Conservation (phyloP, 1,140 invertebrate genomes). For the Homalodisca vitripennis region DNA sequence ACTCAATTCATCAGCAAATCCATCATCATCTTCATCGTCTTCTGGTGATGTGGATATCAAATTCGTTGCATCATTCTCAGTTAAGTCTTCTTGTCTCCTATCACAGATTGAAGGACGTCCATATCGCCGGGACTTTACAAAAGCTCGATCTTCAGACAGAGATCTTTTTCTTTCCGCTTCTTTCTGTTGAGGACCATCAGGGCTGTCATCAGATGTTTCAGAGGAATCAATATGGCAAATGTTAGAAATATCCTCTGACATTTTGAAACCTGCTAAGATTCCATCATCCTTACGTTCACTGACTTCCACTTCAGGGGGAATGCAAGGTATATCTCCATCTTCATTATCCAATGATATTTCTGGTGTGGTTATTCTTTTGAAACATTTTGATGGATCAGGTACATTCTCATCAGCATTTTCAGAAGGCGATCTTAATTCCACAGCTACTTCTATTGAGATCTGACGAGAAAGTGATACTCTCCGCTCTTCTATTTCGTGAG, state of each 20-base stretch:
- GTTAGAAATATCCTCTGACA: slow-evolving; percentile 43
- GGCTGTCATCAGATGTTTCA: slow-evolving; percentile 64
- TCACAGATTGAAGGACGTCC: not conserved
- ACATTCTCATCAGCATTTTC: not conserved
- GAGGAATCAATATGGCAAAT: slow-evolving; percentile 79
- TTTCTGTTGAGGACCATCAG: slow-evolving; percentile 37
- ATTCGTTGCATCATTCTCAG: slow-evolving; percentile 41
- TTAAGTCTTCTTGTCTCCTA: slow-evolving; percentile 6
- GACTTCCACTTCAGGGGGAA: not conserved
- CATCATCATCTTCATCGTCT: slow-evolving; percentile 43
- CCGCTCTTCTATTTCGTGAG: not conserved
- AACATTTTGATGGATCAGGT: slow-evolving; percentile 26
- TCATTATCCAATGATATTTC: slow-evolving; percentile 26
- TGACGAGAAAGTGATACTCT: slow-evolving; percentile 11
- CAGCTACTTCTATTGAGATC: slow-evolving; percentile 38
- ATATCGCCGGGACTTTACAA: not conserved
- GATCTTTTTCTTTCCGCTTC: slow-evolving; percentile 29
- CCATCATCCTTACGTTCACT: slow-evolving; percentile 32
- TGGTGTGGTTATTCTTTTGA: slow-evolving; percentile 24
- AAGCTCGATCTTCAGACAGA: slow-evolving; percentile 22
- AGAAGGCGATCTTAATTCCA: slow-evolving; percentile 16
- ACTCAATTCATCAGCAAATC: slow-evolving; percentile 35
- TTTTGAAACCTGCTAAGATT: slow-evolving; percentile 37
- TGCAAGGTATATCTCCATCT: not conserved
- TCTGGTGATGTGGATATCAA: slow-evolving; percentile 43